Conservation (phyloP, 2,888 invertebrate species). For the Abscondita cerata region DNA sequence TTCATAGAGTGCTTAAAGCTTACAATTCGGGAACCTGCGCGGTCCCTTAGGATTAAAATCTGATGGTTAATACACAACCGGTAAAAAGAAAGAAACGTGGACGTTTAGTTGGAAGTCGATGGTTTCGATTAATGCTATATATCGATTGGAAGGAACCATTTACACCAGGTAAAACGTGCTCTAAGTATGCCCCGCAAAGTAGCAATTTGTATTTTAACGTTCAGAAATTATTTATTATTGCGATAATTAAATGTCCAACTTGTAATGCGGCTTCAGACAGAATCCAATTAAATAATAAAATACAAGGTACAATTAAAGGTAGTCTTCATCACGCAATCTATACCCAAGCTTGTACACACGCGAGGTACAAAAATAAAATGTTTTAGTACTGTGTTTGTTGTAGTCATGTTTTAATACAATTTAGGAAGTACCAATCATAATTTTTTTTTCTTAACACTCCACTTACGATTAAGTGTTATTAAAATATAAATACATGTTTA, state of each 20-base stretch:
- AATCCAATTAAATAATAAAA: slow-evolving; percentile 40
- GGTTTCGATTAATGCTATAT: too few species aligned
- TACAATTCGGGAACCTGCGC: slow-evolving; percentile 1
- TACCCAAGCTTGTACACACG: slow-evolving; percentile 29
- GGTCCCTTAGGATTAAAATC: slow-evolving; percentile 5
- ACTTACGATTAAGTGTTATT: too few species aligned
- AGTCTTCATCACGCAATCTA: slow-evolving; percentile 36
- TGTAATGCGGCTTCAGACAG: slow-evolving; percentile 38
- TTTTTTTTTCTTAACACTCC: too few species aligned
- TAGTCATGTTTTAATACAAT: not conserved
- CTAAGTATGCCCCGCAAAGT: slow-evolving; percentile 6
- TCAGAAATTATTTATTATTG: slow-evolving; percentile 28
- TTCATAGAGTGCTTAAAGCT: slow-evolving; percentile 7
- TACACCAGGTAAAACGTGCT: slow-evolving; percentile 9
- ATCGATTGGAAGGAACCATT: not conserved
- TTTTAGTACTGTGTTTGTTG: not conserved
- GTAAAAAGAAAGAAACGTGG: not conserved
- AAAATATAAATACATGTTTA: too few species aligned
- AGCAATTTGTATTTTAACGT: slow-evolving; percentile 5
- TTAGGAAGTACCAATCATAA: too few species aligned
- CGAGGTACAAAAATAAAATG: slow-evolving; percentile 28
- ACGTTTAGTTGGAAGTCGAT: too few species aligned
- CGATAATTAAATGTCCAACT: slow-evolving; percentile 32
- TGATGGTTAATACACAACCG: not conserved
- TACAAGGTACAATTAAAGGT: slow-evolving; percentile 38